Base-by-base conservation (phyloP, 2,888 invertebrate genomes). In the Oxystoma pomonae region DNA sequence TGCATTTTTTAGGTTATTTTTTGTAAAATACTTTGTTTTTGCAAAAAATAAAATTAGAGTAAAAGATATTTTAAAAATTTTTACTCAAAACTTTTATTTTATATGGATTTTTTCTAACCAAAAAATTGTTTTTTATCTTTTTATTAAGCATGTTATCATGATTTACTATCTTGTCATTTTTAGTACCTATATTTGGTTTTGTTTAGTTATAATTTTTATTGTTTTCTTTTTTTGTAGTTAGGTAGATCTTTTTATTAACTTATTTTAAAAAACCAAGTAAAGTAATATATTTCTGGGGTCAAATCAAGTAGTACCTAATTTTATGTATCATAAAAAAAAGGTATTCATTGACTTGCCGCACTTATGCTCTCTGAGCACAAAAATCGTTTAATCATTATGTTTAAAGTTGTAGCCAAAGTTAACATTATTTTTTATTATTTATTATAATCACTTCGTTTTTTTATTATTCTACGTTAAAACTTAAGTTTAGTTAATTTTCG, bases 1-100 rank as follows among this genome's bases (percentile, higher is more conserved):
- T 63, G 49, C 61, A 58, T 58, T 16, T 35, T 57, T 59, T 59
- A 57, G 22, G 18, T 12, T 65, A 57, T 60, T 60, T 19, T 53
- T 55, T 57, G 19, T 57, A 19, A 20, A 57, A 19, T 20, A 16
- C 16, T 58, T 35, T 7, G 20, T 58, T 20, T 60, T 60, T 50
- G n/a, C n/a, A n/a, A n/a, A n/a, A n/a, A n/a, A n/a, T n/a, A n/a
- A n/a, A n/a, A n/a, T n/a, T n/a, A n/a, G n/a, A n/a, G n/a, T n/a
- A n/a, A n/a, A n/a, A n/a, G n/a, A n/a, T n/a, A n/a, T n/a, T n/a
- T n/a, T n/a, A n/a, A n/a, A n/a, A n/a, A n/a, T n/a, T n/a, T n/a
- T n/a, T n/a, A n/a, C n/a, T n/a, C n/a, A n/a, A n/a, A n/a, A n/a
- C n/a, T n/a, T n/a, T n/a, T n/a, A n/a, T n/a, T n/a, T n/a, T n/a